A percentile compares a stretch with the other conserved stretches of the same genome.
Conservation (phyloP, 1,140 invertebrate species). For the Papilio polytes region DNA sequence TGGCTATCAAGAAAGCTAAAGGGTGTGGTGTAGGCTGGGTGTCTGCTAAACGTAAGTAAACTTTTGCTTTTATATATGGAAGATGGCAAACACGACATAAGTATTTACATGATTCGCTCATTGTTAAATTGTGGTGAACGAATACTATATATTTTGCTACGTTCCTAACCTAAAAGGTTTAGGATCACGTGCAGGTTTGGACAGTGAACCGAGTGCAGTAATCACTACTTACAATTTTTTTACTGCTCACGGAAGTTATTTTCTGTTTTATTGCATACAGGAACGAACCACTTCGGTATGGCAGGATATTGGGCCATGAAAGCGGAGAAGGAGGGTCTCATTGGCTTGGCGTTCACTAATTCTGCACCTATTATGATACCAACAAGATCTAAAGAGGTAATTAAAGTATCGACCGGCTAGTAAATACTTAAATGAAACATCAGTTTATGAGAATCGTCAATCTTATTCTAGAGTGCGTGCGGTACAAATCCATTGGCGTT, state of each 20-base stretch:
- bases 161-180: not conserved
- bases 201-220: not conserved
- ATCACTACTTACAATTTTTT: not conserved
- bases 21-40: constrained; percentile 94
- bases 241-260: not conserved
- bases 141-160: not conserved
- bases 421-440: not conserved
- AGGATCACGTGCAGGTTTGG: not conserved
- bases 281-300: constrained; percentile 96
- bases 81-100: not conserved
- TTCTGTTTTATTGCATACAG: constrained; percentile 56
- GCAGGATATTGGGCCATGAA: constrained; percentile 93
- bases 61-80: not conserved
- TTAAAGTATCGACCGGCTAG: not conserved
- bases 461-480: constrained; percentile 85
- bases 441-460: not conserved
- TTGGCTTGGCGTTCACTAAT: constrained; percentile 96
- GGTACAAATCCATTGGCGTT: constrained; percentile 96
- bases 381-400: constrained; percentile 90
- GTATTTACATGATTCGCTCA: not conserved
- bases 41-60: constrained; percentile 86
- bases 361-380: constrained; percentile 95
- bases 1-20: constrained; percentile 95
- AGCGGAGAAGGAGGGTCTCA: constrained; percentile 90
- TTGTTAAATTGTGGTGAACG: not conserved